Percentiles rank a stretch among this genome's conserved stretches.
Evolutionary conservation across 1,140 invertebrate genomes (phyloP).

Genomic region (Galendromus occidentalis): DNA sequence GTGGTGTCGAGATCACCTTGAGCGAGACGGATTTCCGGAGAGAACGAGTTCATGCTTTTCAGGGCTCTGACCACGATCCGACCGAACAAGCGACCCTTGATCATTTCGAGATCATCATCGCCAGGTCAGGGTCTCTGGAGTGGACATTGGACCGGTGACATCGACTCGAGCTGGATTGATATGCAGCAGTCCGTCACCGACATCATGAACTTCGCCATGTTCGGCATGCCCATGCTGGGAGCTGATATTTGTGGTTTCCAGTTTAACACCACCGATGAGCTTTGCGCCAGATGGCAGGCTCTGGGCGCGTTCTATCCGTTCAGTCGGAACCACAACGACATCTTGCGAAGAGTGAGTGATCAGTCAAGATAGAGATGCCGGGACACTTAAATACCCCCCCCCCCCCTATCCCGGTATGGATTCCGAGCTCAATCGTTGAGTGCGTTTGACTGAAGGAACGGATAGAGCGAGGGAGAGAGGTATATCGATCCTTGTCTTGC

Average conservation of each 20-base stretch:
- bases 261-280: slow-evolving; percentile 24
- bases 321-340: slow-evolving; percentile 58
- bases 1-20: background rate
- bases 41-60: background rate
- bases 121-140: slow-evolving; percentile 52
- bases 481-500: background rate
- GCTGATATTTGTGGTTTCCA: slow-evolving; percentile 14
- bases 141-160: slow-evolving; percentile 68
- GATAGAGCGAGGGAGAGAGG: too few relatives aligned
- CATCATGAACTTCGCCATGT: slow-evolving; percentile 54
- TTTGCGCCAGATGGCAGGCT: slow-evolving; percentile 58
- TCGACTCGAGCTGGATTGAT: background rate
- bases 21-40: background rate
- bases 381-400: too few relatives aligned
- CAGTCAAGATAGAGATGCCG: too few relatives aligned
- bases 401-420: too few relatives aligned
- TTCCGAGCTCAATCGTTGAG: too few relatives aligned
- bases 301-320: slow-evolving; percentile 36
- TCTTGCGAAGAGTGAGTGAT: slow-evolving; percentile 35
- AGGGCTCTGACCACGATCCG: background rate
- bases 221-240: slow-evolving; percentile 39
- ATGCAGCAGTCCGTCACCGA: background rate
- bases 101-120: slow-evolving; percentile 63
- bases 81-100: slow-evolving; percentile 48
- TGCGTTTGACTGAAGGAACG: too few relatives aligned